A percentile compares a stretch with the other conserved stretches of the same genome.
phyloP scores from a whole-genome alignment of 2,797 vertebrate species.

The Thaleichthys pacificus region DNA sequence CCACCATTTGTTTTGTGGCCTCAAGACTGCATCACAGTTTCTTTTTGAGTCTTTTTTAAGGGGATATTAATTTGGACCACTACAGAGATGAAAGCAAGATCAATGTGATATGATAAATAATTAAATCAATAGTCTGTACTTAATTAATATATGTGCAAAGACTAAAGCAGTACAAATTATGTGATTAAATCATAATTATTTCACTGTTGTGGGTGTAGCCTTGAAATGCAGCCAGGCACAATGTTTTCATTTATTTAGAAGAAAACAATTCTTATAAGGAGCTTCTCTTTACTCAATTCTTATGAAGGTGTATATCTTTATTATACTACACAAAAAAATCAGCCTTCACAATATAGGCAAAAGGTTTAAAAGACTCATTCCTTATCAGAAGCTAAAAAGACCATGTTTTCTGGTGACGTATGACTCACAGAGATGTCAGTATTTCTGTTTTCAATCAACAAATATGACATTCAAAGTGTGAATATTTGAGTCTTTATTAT shows the following conservation, averaged over 20 bases:
- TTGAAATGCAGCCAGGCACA: constrained; percentile 11
- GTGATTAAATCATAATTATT: constrained; percentile 10
- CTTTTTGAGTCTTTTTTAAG: constrained; percentile 22
- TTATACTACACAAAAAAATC: too few species aligned
- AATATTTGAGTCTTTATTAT: too few species aligned
- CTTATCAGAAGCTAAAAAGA: too few species aligned
- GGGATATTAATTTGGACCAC: constrained; percentile 16
- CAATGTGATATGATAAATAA: constrained; percentile 11
- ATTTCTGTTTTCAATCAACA: background rate
- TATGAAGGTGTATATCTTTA: background rate
- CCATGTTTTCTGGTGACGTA: too few species aligned
- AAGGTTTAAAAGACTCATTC: too few species aligned
- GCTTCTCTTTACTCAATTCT: background rate
- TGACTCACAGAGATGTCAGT: too few species aligned
- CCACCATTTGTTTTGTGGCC: constrained; percentile 3
- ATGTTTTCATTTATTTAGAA: constrained; percentile 14
- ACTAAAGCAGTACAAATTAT: background rate
- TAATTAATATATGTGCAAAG: constrained; percentile 6
- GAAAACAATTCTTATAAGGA: background rate
- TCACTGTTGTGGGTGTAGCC: background rate
- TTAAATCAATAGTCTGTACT: constrained; percentile 8
- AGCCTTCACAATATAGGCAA: too few species aligned
- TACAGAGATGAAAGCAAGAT: constrained; percentile 17
- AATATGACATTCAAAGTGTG: background rate
- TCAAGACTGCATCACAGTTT: constrained; percentile 18